These are phyloP conservation scores for Enhydra lutris DNA, from an alignment of 2,113 vertebrate genomes.

Conservation along the genomic window DNA sequence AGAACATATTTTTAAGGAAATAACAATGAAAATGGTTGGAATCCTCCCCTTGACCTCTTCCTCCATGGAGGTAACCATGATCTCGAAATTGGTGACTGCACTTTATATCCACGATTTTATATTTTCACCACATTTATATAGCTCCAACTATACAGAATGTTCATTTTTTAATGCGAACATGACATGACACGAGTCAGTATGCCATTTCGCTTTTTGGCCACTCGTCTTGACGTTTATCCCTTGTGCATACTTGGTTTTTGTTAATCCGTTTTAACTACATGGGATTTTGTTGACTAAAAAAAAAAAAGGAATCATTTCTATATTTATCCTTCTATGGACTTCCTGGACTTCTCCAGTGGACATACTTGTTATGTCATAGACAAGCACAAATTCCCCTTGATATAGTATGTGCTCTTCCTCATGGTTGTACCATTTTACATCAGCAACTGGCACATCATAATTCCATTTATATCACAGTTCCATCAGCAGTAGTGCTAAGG, in stretches of 20 bases:
- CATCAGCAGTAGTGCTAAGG: not conserved
- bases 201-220: not conserved
- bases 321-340: not conserved
- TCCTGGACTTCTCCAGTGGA: not conserved
- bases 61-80: not conserved
- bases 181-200: not conserved
- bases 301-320: not conserved
- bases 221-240: not conserved
- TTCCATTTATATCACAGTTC: not conserved
- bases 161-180: not conserved
- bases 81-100: not conserved
- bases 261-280: not conserved
- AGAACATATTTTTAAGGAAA: not conserved
- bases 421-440: not conserved
- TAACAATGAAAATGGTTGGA: not conserved
- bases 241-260: not conserved
- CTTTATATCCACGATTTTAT: not conserved
- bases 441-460: not conserved
- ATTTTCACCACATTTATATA: not conserved
- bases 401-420: too few species aligned
- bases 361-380: not conserved
- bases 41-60: accelerated
- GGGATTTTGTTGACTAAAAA: not conserved
- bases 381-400: not conserved
- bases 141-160: not conserved